Evolutionary conservation across 1,140 invertebrate genomes (phyloP).

Genomic region (Mylabris phalerata): DNA sequence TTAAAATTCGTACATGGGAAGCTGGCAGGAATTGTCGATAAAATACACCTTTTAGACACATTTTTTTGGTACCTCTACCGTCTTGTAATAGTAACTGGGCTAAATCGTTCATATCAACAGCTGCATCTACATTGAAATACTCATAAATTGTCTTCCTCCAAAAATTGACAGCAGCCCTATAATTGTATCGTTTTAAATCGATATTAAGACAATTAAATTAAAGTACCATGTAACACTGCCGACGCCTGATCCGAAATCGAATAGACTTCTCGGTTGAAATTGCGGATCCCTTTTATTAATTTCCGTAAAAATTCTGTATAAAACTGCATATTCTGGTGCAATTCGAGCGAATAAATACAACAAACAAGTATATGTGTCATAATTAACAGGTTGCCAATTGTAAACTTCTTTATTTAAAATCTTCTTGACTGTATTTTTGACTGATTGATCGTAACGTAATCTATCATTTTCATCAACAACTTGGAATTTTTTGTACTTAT

Average conservation of each 20-base stretch:
- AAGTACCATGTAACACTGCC: conserved; percentile 71
- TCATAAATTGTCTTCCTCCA: conserved; percentile 70
- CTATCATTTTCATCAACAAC: conserved; percentile 47
- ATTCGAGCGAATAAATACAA: conserved; percentile 64
- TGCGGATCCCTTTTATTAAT: conserved; percentile 54
- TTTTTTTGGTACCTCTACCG: conserved; percentile 52
- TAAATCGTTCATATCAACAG: conserved; percentile 71
- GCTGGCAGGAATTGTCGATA: conserved; percentile 77
- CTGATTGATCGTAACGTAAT: conserved; percentile 24
- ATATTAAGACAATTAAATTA: neutral
- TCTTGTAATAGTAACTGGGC: conserved; percentile 61
- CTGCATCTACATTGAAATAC: conserved; percentile 76
- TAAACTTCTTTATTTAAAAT: conserved; percentile 54
- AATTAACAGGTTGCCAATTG: conserved; percentile 65
- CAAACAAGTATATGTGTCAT: conserved; percentile 53
- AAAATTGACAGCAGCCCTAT: conserved; percentile 60
- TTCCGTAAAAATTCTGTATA: conserved; percentile 67
- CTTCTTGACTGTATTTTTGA: conserved; percentile 37
- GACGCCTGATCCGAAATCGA: conserved; percentile 87
- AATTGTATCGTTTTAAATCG: conserved; percentile 14
- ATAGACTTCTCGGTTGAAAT: conserved; percentile 69
- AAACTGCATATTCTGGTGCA: conserved; percentile 66
- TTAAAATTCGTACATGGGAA: conserved; percentile 44
- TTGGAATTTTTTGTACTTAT: conserved; percentile 45
- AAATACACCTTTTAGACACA: conserved; percentile 55